Conservation (phyloP, 2,888 invertebrate species). For the Clusia tigrina region DNA sequence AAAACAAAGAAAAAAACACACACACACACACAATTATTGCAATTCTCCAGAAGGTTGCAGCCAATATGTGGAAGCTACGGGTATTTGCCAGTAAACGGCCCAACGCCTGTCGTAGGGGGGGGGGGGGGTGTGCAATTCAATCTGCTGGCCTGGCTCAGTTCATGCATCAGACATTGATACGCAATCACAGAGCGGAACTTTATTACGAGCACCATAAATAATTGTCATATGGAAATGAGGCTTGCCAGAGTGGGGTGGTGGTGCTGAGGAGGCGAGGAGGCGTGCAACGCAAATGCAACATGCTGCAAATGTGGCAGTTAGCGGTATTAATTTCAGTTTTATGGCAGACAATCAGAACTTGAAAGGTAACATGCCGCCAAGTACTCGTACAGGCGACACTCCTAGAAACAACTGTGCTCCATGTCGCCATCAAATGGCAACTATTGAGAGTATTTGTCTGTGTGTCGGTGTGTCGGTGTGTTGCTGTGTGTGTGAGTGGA, state of each 20-base stretch:
- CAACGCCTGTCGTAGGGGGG: not conserved
- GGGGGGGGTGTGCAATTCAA: not conserved
- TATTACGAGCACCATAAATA: conserved; percentile 57
- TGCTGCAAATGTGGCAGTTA: not conserved
- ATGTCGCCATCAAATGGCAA: conserved; percentile 39
- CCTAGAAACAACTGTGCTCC: not conserved
- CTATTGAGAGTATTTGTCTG: conserved; percentile 47
- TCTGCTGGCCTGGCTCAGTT: not conserved
- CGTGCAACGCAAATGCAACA: not conserved
- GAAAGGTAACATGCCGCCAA: conserved; percentile 46
- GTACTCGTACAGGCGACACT: conserved; percentile 24
- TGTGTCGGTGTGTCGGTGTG: not conserved
- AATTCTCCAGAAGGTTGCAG: no score
- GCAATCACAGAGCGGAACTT: conserved; percentile 42
- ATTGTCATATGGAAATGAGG: conserved; percentile 47
- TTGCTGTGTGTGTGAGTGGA: not conserved
- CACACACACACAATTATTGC: no score
- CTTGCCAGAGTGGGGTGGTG: no score
- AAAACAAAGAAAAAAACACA: no score
- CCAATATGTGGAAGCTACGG: no score
- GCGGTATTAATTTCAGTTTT: conserved; percentile 52
- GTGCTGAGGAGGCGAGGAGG: no score
- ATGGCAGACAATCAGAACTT: conserved; percentile 44
- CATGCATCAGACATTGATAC: conserved; percentile 11
- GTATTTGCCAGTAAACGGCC: no score